Base-by-base conservation (phyloP, 1,140 invertebrate genomes). In the Daktulosphaira vitifoliae region DNA sequence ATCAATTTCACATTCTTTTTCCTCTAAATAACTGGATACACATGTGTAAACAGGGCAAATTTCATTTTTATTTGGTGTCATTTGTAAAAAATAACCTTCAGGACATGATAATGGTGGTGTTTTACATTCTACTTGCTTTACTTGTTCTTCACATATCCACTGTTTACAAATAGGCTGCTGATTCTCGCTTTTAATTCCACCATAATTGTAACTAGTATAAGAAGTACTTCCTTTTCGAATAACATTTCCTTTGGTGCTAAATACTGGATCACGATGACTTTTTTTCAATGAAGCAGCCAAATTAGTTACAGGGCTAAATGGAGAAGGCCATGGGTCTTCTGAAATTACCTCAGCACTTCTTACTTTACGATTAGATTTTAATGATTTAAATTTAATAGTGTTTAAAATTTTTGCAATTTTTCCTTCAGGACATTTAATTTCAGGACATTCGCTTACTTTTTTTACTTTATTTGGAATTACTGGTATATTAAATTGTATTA, bases 1-100 rank as follows among this genome's bases (percentile, higher is more conserved):
- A 16, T 83, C 87, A 1, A 90, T 74, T 68, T 86, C 84, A 71
- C 89, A 91, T 48, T 81, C 76, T 20, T 78, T 80, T 56, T 85
- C 82, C 2, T 79, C 78, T 2, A 80, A 77, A 2, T 81, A 52
- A 20, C 67, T 64, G 22, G 66, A 81, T 16, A 80, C 76, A 68
- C 87, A 89, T 3, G 76, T 74, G 69, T 83, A 85, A 66, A 79
- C 81, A 46, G 70, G 73, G 72, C 78, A 78, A 20, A 64, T 48
- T 1, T 54, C 42, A 20, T 62, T 44, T 4, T 46, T 39, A 33
- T 62, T 62, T 15, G 56, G 56, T 0, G 56, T 33, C 0, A 62
- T 62, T 62, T 62, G 56, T 46, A 48, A 29, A 20, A 62, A 62
- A 46, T 62, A 62, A 26, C 56, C 56, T 22, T 62, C 56, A 4